phyloP scores from a whole-genome alignment of 2,797 vertebrate species.

The Oophaga sylvatica region DNA sequence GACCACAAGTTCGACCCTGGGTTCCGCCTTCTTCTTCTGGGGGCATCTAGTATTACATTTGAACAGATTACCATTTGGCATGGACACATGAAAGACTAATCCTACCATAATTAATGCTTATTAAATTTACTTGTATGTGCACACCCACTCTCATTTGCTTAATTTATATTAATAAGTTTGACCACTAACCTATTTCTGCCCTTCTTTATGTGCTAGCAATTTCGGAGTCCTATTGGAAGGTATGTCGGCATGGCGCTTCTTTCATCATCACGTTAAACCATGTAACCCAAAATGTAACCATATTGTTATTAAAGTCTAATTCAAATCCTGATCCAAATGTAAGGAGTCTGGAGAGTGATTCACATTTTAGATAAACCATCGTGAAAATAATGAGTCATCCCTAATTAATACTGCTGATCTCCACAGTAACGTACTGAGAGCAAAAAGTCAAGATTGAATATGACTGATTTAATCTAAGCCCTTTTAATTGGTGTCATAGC shows the following conservation, averaged over 20 bases:
- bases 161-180: neutral
- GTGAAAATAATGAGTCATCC: neutral
- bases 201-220: conserved; percentile 87
- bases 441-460: too few species aligned
- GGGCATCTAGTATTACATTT: neutral
- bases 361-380: neutral
- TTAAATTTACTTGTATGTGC: neutral
- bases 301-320: neutral
- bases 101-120: neutral
- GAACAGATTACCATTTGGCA: neutral
- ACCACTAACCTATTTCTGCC: conserved; percentile 88
- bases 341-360: neutral
- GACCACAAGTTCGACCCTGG: too few species aligned
- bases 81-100: conserved; percentile 22
- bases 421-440: neutral
- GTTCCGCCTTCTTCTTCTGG: too few species aligned
- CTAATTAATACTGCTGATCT: neutral
- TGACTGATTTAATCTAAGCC: too few species aligned
- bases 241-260: conserved; percentile 68
- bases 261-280: neutral
- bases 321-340: too few species aligned
- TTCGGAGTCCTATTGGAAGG: conserved; percentile 96
- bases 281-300: neutral
- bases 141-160: neutral
- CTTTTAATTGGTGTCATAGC: neutral